Conservation (phyloP, 2,113 vertebrate genomes). For the Cyphomyrus plagiostoma region DNA sequence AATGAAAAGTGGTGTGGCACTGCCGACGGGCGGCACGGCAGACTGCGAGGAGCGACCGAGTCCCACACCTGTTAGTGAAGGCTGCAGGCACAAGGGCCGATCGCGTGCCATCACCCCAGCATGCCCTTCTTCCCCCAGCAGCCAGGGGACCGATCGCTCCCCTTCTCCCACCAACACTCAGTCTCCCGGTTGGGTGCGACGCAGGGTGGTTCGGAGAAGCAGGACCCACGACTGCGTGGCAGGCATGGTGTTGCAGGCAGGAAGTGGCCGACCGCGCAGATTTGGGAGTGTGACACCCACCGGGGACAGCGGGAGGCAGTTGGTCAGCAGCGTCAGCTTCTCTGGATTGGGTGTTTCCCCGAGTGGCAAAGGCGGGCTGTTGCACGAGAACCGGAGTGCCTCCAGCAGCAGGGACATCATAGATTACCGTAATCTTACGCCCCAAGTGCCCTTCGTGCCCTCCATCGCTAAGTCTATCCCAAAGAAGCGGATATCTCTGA, state of each 20-base stretch:
- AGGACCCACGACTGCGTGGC: conserved; percentile 63
- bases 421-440: conserved; percentile 72
- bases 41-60: background rate
- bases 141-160: background rate
- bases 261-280: conserved; percentile 23
- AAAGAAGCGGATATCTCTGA: conserved; percentile 73
- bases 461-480: conserved; percentile 74
- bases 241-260: conserved; percentile 37
- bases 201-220: conserved; percentile 63
- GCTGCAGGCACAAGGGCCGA: background rate
- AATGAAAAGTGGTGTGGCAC: background rate
- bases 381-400: conserved; percentile 42
- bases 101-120: background rate
- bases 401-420: conserved; percentile 63
- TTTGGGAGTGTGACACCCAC: conserved; percentile 7
- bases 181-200: conserved; percentile 15
- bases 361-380: conserved; percentile 38
- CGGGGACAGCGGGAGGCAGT: conserved; percentile 32
- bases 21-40: background rate
- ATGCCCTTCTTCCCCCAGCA: background rate
- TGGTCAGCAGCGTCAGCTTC: conserved; percentile 68
- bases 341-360: conserved; percentile 49
- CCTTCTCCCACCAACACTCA: conserved; percentile 2
- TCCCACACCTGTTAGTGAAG: background rate
- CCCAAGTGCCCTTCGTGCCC: conserved; percentile 79